A percentile compares a stretch with the other conserved stretches of the same genome.
phyloP scores from a whole-genome alignment of 2,797 vertebrate genomes.

The Nannoperca obscura region DNA sequence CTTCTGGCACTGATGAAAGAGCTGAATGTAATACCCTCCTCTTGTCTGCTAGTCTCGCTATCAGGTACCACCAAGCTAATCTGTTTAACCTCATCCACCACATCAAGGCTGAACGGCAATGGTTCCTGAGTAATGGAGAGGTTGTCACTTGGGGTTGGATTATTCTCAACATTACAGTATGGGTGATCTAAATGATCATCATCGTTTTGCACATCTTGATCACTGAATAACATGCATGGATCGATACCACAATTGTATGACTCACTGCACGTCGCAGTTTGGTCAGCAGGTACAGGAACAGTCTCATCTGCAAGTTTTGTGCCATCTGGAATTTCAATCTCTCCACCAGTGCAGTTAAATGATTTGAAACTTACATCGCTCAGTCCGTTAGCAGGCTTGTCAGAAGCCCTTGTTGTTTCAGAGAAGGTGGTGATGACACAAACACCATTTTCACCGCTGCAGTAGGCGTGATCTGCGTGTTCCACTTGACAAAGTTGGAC shows the following conservation, averaged over 20 bases:
- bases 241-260: constrained; percentile 13
- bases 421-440: constrained; percentile 5
- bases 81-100: constrained; percentile 13
- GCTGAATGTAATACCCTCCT: not conserved
- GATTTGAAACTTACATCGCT: constrained; percentile 70
- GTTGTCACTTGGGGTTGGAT: not conserved
- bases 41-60: constrained; percentile 1
- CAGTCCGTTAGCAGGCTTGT: constrained; percentile 11
- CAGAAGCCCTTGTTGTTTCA: constrained; percentile 15
- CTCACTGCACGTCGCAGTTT: not conserved
- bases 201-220: constrained; percentile 24
- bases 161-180: constrained; percentile 53
- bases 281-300: constrained; percentile 41
- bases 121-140: constrained; percentile 2
- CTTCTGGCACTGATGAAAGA: constrained; percentile 25
- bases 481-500: constrained; percentile 17
- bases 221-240: constrained; percentile 32
- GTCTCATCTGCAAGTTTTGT: constrained; percentile 47
- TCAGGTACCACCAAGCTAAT: not conserved
- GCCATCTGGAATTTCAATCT: constrained; percentile 65
- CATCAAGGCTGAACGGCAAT: constrained; percentile 8
- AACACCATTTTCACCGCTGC: constrained; percentile 19
- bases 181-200: constrained; percentile 61
- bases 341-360: constrained; percentile 71
- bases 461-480: constrained; percentile 76